phyloP scores from a whole-genome alignment of 2,797 vertebrate species.

The Enteromius afrohamiltoni region DNA sequence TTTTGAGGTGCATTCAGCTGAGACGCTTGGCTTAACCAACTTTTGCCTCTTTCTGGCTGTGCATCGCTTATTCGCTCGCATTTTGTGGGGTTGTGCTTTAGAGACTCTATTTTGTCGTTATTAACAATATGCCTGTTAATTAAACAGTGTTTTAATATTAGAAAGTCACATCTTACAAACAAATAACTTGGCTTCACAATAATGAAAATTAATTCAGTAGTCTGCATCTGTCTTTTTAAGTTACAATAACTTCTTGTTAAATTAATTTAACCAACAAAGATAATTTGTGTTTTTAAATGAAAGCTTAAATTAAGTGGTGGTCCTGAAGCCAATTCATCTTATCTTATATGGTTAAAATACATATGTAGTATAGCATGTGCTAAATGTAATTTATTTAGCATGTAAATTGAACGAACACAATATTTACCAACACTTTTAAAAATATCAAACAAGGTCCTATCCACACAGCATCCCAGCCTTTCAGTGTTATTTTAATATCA shows the following conservation, averaged over 20 bases:
- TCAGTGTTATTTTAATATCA: not conserved
- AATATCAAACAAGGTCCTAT: not conserved
- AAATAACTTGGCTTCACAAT: not conserved
- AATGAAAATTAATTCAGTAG: not conserved
- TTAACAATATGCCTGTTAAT: not conserved
- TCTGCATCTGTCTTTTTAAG: not conserved
- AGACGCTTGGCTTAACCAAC: conserved; percentile 69
- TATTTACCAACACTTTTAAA: not conserved
- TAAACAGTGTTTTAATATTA: not conserved
- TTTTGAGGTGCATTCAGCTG: conserved; percentile 79
- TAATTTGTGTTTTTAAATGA: not conserved
- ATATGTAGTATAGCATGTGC: not conserved
- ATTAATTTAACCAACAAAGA: not conserved
- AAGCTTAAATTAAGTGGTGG: not conserved
- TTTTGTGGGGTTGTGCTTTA: not conserved
- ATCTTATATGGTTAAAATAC: not conserved
- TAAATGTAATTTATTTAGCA: not conserved
- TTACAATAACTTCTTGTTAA: not conserved
- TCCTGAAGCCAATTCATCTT: not conserved
- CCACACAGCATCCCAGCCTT: not conserved
- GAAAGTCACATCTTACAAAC: not conserved
- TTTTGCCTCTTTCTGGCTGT: conserved; percentile 58
- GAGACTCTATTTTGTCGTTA: not conserved
- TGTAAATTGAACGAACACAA: not conserved
- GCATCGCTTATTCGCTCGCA: conserved; percentile 4